Conservation (phyloP, 2,113 vertebrate species). For the Plectropomus leopardus region DNA sequence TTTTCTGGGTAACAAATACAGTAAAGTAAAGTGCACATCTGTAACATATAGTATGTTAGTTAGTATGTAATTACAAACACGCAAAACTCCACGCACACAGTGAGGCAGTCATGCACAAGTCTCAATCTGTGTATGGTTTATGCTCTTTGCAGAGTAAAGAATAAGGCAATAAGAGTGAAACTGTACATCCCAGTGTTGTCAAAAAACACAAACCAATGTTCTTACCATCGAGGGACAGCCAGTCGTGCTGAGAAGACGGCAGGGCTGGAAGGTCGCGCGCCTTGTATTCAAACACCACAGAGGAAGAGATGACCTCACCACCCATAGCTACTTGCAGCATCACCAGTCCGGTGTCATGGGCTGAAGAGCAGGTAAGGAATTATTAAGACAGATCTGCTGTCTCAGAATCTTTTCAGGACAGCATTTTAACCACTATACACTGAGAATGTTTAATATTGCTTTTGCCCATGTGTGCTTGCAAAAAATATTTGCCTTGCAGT, state of each 20-base stretch:
- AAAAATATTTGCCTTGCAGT: slow-evolving; percentile 15
- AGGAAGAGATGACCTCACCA: slow-evolving; percentile 97
- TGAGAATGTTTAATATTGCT: neutral
- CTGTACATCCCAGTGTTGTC: neutral
- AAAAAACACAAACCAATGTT: slow-evolving; percentile 15
- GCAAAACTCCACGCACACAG: neutral
- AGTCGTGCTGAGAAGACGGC: slow-evolving; percentile 98
- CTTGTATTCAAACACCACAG: slow-evolving; percentile 99
- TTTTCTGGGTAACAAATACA: neutral
- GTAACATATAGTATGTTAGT: neutral
- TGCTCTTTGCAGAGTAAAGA: neutral
- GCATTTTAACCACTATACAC: neutral
- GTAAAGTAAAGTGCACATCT: neutral
- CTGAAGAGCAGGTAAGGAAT: slow-evolving; percentile 74
- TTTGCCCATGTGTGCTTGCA: neutral
- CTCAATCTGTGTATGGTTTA: slow-evolving; percentile 6
- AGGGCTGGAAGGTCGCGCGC: slow-evolving; percentile 94
- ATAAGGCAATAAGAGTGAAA: neutral
- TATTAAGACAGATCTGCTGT: neutral
- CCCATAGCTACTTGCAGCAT: slow-evolving; percentile 98
- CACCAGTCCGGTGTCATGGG: slow-evolving; percentile 98
- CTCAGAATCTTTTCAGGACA: neutral
- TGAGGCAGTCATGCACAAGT: neutral
- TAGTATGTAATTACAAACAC: neutral
- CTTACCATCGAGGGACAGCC: slow-evolving; percentile 98